These are phyloP conservation scores for Lasiurus cinereus DNA, from an alignment of 2,113 vertebrate genomes.

Conservation along the genomic window DNA sequence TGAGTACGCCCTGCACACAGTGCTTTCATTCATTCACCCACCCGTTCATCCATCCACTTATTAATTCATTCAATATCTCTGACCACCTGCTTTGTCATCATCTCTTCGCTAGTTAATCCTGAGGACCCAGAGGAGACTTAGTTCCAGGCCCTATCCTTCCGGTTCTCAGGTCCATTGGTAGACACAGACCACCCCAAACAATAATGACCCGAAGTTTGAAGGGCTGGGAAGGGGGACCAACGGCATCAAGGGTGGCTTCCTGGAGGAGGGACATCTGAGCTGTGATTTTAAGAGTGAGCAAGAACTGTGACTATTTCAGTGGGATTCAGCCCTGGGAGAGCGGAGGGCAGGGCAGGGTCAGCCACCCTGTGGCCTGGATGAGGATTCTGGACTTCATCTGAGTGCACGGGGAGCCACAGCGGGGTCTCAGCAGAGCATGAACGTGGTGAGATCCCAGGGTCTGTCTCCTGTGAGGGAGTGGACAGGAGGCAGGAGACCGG, in stretches of 20 bases:
- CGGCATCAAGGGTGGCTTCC: neutral
- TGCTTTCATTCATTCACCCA: neutral
- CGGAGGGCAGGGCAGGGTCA: neutral
- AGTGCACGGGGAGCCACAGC: neutral
- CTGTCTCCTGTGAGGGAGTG: neutral
- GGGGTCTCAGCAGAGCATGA: accelerated
- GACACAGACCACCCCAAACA: neutral
- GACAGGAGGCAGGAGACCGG: neutral
- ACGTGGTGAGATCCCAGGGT: neutral
- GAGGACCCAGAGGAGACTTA: neutral
- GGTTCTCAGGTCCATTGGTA: neutral
- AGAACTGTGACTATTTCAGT: neutral
- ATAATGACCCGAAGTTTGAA: neutral
- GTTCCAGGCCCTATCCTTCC: neutral
- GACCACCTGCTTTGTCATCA: neutral
- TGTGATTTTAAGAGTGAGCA: neutral
- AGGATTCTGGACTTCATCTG: neutral
- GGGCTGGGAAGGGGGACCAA: neutral
- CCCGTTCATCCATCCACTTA: neutral
- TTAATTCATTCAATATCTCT: neutral
- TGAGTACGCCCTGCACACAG: neutral
- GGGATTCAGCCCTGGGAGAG: neutral
- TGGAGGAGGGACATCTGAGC: neutral
- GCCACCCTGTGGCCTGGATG: neutral
- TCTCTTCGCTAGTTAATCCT: neutral